Evolutionary conservation across 2,113 vertebrate species (phyloP).

Genomic region (Barnardius zonarius): DNA sequence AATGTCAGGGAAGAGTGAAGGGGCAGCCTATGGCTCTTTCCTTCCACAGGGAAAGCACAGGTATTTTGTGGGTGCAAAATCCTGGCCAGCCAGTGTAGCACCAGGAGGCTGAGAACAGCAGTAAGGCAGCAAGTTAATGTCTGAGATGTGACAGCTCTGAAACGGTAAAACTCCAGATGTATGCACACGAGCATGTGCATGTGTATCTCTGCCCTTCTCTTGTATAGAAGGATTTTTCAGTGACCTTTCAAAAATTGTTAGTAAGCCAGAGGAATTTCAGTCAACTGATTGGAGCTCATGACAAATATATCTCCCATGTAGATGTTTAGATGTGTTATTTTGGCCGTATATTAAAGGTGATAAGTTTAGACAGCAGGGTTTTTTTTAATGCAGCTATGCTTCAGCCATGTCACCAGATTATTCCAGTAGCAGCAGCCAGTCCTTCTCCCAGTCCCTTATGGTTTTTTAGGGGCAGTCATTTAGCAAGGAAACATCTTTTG

Average conservation of each 20-base stretch:
- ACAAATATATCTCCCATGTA: neutral
- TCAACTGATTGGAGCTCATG: neutral
- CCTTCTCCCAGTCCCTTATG: neutral
- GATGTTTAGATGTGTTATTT: neutral
- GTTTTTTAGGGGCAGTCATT: neutral
- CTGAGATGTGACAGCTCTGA: neutral
- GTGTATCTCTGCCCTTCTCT: neutral
- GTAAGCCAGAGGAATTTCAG: neutral
- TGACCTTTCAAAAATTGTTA: neutral
- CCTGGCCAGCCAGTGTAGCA: accelerated
- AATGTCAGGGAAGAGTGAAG: neutral
- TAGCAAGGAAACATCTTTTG: neutral
- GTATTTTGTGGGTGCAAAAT: neutral
- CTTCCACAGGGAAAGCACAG: neutral
- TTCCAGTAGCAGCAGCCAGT: neutral
- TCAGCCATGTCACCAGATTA: neutral
- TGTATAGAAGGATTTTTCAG: neutral
- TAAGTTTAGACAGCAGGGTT: neutral
- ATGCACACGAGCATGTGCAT: accelerated
- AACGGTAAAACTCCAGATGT: neutral
- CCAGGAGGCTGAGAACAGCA: neutral
- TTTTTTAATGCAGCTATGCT: neutral
- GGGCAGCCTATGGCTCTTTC: accelerated
- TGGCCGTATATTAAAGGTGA: neutral
- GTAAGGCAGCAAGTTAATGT: neutral